Base-by-base conservation (phyloP, 2,888 invertebrate species). In the Euproctis similis region DNA sequence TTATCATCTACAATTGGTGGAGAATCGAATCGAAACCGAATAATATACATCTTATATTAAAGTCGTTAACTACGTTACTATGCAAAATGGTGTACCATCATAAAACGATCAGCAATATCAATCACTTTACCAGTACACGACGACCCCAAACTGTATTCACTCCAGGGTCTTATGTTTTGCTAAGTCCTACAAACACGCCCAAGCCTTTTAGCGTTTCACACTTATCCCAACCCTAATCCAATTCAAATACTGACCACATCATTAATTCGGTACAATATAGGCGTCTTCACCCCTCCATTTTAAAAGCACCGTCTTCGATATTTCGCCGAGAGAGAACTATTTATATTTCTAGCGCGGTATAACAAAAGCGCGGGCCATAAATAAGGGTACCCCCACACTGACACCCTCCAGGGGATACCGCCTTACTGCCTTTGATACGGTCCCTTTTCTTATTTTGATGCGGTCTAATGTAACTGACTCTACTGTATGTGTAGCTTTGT, bases 181-280 rank as follows among this genome's bases (percentile, higher is more conserved):
- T 76, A 77, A 77, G 71, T 69, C 69, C 44, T 63, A 65, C 60
- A 73, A 66, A 65, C 67, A 66, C 67, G 58, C 65, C 61, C 62
- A 60, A 71, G 65, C 72, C 74, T 81, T 77, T 81, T 77, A 80
- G 61, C 69, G 63, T 72, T 69, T 72, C 65, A 57, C 70, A 45
- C 62, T 53, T 50, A 56, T 52, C 53, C 35, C n/a, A n/a, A 61
- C 76, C 77, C 69, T 76, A 76, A 80, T 76, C 74, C 75, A 77
- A 81, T 80, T 61, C 64, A 49, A 70, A 68, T 69, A 53, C 71
- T 82, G 82, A 82, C 82, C 82, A 80, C 75, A 70, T 81, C 84
- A 84, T 84, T 82, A 82, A 82, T 84, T 82, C 72, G 65, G 68
- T 60, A 73, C 80, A 71, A 77, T 76, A 76, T 74, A 67, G 61